Evolutionary conservation across 2,888 invertebrate species (phyloP), one percentile per base, ranked within the genome.

Genomic region (Pyrocoelia pectoralis): DNA sequence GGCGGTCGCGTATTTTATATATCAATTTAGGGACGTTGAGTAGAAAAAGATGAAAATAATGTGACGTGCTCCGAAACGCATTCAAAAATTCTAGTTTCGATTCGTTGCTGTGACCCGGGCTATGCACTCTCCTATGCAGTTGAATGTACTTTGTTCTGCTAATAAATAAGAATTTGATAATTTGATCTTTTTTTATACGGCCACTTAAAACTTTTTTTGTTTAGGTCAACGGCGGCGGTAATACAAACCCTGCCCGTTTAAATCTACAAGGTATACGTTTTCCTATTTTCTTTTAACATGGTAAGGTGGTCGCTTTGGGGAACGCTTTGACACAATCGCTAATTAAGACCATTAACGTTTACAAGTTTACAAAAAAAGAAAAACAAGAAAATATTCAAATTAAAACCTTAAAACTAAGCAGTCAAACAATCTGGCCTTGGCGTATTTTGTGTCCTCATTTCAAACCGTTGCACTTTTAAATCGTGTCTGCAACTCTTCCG

Each of bases 381-480:
- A 4, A 46, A 46, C 46, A 46, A 17, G 46, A 40, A 56, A 58
- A 54, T 54, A 63, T 55, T 50, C 50, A 65, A 59, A 56, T 65
- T 58, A 56, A 24, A 24, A 24, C 3, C 24, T 6, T 24, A 24
- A 24, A 60, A 56, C 65, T 56, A 58, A 53, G 51, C 59, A 64
- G 65, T 53, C 74, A 78, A 79, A 79, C 73, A 73, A 75, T 75
- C 70, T 76, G 77, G 76, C 79, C 80, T 80, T 80, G 79, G 74
- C 76, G 77, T 76, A 79, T 77, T 79, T 78, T 75, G 78, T 78
- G 80, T 79, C 80, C 80, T 77, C 80, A 79, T 76, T 80, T 80
- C 77, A 71, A 77, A 78, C 70, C 79, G 72, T 79, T 80, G 79
- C 79, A 78, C 78, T 79, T 79, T 79, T 78, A 69, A 72, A 70